phyloP scores from a whole-genome alignment of 1,140 invertebrate genomes.

The Pseudobourletiella spinata region DNA sequence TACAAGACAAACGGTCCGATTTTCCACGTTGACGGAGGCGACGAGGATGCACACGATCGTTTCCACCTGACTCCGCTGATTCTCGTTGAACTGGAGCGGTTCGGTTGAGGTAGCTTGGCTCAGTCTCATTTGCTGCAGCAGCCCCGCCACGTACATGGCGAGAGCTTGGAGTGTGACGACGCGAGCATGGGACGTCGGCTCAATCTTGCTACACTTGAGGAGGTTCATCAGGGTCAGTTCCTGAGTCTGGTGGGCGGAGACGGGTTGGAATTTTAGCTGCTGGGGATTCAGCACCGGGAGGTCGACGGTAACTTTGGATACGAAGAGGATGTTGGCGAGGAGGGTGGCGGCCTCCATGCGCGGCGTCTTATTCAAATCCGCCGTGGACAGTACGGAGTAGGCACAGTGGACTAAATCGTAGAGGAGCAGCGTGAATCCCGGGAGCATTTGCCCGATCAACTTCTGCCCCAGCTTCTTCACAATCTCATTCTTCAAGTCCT shows the following conservation, averaged over 20 bases:
- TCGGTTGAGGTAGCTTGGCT: conserved; percentile 4
- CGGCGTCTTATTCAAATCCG: conserved; percentile 57
- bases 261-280: conserved; percentile 54
- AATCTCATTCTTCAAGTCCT: conserved; percentile 56
- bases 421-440: conserved; percentile 76
- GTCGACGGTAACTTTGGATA: conserved; percentile 64
- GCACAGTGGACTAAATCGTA: conserved; percentile 85
- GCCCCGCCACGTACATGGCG: conserved; percentile 59
- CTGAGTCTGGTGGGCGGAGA: conserved; percentile 50
- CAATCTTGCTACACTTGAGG: conserved; percentile 55
- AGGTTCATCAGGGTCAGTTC: conserved; percentile 1
- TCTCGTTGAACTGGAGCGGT: background rate
- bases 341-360: conserved; percentile 74
- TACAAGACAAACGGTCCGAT: conserved; percentile 74
- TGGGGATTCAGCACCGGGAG: conserved; percentile 73
- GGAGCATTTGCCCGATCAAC: conserved; percentile 76
- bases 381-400: conserved; percentile 70
- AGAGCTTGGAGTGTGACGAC: conserved; percentile 82
- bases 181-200: conserved; percentile 77
- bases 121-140: conserved; percentile 48
- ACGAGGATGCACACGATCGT: conserved; percentile 80
- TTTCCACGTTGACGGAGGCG: conserved; percentile 74
- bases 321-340: conserved; percentile 71
- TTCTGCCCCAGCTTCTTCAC: conserved; percentile 64
- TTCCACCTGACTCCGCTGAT: conserved; percentile 39